Evolutionary conservation across 2,797 vertebrate species (phyloP).

Genomic region (Ptychobarbus kaznakovi): DNA sequence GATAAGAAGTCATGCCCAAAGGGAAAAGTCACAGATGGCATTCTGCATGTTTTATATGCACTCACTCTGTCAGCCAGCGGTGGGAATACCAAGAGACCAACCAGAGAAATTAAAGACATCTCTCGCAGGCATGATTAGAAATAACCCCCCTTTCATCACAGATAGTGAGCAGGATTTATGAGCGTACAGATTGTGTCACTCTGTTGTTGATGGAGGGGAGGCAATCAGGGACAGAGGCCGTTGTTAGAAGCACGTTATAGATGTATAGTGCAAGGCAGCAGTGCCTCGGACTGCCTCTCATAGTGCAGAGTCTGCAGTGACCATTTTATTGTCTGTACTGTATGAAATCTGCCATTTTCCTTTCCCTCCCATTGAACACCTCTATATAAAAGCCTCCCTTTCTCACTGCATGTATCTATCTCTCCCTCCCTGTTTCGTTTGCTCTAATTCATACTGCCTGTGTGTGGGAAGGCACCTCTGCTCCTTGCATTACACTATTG

Average conservation of each 20-base stretch:
- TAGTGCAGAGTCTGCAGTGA: background rate
- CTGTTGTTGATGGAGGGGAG: conserved; percentile 21
- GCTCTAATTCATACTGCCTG: background rate
- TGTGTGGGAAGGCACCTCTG: conserved; percentile 26
- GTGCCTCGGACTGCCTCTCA: background rate
- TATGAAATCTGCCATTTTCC: conserved; percentile 25
- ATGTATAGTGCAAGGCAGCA: background rate
- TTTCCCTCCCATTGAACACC: background rate
- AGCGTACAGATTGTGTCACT: conserved; percentile 1
- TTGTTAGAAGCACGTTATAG: background rate
- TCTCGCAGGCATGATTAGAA: conserved; percentile 31
- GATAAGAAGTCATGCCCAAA: conserved; percentile 58
- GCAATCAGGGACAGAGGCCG: background rate
- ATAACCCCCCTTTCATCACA: conserved; percentile 21
- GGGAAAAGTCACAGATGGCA: conserved; percentile 61
- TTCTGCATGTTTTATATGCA: conserved; percentile 59
- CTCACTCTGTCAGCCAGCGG: conserved; percentile 35
- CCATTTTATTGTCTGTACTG: conserved; percentile 22
- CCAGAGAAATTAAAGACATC: conserved; percentile 34
- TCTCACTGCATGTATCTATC: background rate
- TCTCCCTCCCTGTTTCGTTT: conserved; percentile 1
- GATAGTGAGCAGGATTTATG: conserved; percentile 31
- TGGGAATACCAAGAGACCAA: conserved; percentile 52
- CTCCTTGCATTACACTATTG: conserved; percentile 27
- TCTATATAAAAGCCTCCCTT: conserved; percentile 2